Base-by-base conservation (phyloP, 1,140 invertebrate species). In the Mamestra configurata region DNA sequence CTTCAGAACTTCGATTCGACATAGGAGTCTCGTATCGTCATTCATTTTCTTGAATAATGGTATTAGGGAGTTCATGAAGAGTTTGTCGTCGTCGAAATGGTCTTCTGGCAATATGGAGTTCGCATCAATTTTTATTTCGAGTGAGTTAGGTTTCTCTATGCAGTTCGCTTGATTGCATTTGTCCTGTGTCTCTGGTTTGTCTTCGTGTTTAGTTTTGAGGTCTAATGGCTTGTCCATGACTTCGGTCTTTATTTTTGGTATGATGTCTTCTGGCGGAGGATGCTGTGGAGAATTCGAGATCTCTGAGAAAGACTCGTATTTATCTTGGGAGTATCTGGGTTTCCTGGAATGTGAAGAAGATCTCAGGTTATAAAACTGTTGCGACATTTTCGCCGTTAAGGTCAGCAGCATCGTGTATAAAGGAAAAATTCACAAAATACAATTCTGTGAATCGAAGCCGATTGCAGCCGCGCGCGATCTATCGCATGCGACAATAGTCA, bases 21-120 rank as follows among this genome's bases (percentile, higher is more conserved):
- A 94, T 4, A 93, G 40, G 7, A 93, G 79, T 53, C 92, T 85
- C 0, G 92, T 94, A 15, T 94, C 92, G 18, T 94, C 93, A 27
- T 90, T 88, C 92, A 94, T 94, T 64, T 93, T 94, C 73, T 92
- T 94, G 10, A 94, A 94, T 5, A 93, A 64, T 6, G 93, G 92
- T 49, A 94, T 79, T 0, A 94, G 80, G 0, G 93, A 94, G 68
- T 94, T 94, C 92, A 94, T 93, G 57, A 94, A 94, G 7, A 93
- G 64, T 70, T 88, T 92, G 35, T 94, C 92, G 57, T 94, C 92
- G 11, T 94, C 85, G 37, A 94, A 93, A 80, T 94, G 88, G 46
- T 93, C 93, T 10, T 91, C 91, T 0, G 93, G 93, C 0, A 94
- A 73, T 20, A 94, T 94, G 0, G 88, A 82, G 61, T 92, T 93